Evolutionary conservation across 2,113 vertebrate genomes (phyloP).

Genomic region (Galeopterus variegatus): DNA sequence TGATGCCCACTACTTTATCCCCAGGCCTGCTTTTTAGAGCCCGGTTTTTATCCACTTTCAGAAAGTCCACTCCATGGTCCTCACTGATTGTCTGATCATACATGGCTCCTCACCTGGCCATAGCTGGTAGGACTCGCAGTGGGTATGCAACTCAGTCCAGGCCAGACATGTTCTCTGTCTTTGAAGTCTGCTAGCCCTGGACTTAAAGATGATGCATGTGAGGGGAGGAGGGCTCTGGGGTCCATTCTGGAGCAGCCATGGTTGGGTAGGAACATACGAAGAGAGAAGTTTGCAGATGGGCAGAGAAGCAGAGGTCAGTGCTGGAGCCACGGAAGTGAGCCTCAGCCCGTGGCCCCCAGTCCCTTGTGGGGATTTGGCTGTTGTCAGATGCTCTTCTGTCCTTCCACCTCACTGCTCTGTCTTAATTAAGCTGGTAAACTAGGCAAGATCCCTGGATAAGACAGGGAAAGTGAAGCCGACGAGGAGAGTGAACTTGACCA

Average conservation of each 20-base stretch:
- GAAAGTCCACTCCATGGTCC: neutral
- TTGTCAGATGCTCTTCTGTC: neutral
- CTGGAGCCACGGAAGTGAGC: neutral
- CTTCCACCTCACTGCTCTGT: neutral
- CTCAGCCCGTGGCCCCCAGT: neutral
- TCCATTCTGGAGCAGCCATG: neutral
- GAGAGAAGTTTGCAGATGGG: neutral
- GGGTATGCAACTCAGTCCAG: too few species aligned
- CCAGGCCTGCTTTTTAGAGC: neutral
- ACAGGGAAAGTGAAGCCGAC: neutral
- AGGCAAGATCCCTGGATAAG: neutral
- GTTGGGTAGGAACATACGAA: neutral
- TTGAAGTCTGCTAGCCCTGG: rapidly evolving
- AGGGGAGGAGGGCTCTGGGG: too few species aligned
- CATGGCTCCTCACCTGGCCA: neutral
- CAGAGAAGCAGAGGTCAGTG: neutral
- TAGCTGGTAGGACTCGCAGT: neutral
- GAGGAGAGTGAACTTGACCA: neutral
- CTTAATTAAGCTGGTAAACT: neutral
- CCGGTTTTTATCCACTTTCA: neutral
- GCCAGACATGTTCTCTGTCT: neutral
- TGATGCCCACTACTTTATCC: neutral
- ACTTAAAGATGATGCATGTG: neutral
- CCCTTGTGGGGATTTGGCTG: too few species aligned
- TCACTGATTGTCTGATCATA: neutral